Evolutionary conservation across 2,797 vertebrate genomes (phyloP).

Genomic region (Adelosebastes latens): DNA sequence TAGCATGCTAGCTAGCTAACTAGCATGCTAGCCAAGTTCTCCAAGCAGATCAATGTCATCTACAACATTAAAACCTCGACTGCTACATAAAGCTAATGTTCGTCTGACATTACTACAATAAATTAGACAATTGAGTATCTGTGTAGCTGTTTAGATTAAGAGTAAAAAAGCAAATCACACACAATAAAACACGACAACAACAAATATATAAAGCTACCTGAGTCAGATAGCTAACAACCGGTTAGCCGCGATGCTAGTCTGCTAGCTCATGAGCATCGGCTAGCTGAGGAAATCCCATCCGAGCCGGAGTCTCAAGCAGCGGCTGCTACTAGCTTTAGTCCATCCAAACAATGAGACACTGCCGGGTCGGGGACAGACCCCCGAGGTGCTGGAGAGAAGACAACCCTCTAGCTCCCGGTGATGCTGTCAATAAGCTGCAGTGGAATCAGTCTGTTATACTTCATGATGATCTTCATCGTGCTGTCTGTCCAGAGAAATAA

Average conservation of each 20-base stretch:
- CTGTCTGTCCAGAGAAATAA: slow-evolving; percentile 44
- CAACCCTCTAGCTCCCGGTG: slow-evolving; percentile 42
- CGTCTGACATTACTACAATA: not conserved
- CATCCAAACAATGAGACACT: slow-evolving; percentile 53
- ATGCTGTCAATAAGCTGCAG: slow-evolving; percentile 29
- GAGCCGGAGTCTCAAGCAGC: slow-evolving; percentile 55
- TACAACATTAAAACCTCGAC: slow-evolving; percentile 28
- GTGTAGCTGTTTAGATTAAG: not conserved
- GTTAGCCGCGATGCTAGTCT: slow-evolving; percentile 72
- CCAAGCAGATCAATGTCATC: slow-evolving; percentile 63
- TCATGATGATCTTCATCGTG: slow-evolving; percentile 60
- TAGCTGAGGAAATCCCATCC: slow-evolving; percentile 68
- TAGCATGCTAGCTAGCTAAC: not conserved
- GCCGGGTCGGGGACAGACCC: slow-evolving; percentile 26
- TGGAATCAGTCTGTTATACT: slow-evolving; percentile 21
- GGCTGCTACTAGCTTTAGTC: slow-evolving; percentile 54
- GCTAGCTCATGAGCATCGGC: slow-evolving; percentile 69
- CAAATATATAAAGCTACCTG: slow-evolving; percentile 57
- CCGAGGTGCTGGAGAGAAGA: not conserved
- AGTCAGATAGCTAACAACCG: slow-evolving; percentile 65
- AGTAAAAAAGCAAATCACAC: not conserved
- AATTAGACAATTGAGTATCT: not conserved
- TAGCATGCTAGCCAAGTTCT: slow-evolving; percentile 52
- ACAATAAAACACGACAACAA: slow-evolving; percentile 14
- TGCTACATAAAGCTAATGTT: slow-evolving; percentile 7